Conservation (phyloP, 2,113 vertebrate species). For the Myotis lucifugus region DNA sequence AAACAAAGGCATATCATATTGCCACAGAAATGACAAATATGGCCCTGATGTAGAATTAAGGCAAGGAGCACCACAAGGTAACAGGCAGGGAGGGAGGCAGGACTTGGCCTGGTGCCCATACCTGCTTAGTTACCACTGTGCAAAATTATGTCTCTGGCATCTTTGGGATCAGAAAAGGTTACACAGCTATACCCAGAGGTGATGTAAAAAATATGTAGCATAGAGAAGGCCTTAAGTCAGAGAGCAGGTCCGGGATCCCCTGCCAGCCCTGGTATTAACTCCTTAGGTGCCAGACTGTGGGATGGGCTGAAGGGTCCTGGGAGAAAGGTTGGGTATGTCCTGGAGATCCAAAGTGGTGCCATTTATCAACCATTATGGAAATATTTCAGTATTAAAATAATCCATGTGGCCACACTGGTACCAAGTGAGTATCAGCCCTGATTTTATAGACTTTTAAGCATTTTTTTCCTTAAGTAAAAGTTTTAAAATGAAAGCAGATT, state of each 20-base stretch:
- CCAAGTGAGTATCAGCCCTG: neutral
- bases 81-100: neutral
- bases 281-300: neutral
- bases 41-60: neutral
- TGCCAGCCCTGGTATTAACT: neutral
- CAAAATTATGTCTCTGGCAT: neutral
- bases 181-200: neutral
- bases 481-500: constrained; percentile 55
- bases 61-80: neutral
- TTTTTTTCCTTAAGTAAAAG: constrained; percentile 3
- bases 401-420: no score
- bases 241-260: neutral
- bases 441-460: neutral
- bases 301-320: neutral
- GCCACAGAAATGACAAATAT: neutral
- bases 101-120: neutral
- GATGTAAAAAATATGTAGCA: neutral
- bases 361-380: neutral
- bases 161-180: neutral
- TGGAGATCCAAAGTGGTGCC: neutral
- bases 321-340: neutral
- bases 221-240: neutral
- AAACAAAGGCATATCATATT: constrained; percentile 41
- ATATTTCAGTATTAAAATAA: neutral
- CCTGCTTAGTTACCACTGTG: neutral